Base-by-base conservation (phyloP, 2,888 invertebrate genomes). In the Odontomyia ornata region DNA sequence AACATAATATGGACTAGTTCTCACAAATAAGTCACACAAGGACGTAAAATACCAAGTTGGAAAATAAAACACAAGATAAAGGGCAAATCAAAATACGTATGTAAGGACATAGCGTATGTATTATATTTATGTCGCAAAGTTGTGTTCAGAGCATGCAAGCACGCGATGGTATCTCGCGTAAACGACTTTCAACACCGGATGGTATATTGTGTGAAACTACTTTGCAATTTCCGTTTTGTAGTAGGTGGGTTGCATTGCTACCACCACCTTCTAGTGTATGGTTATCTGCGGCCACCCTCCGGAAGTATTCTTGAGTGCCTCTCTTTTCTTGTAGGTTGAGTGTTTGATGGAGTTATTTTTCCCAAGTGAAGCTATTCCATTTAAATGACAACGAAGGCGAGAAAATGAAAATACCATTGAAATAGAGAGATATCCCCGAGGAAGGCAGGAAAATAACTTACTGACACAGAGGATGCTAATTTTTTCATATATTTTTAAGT, bases 111-210 rank as follows among this genome's bases (percentile, higher is more conserved):
- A 4, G 60, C 25, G 60, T 21, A 25, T 23, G 25, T 60, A n/a
- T 56, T 18, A 18, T 18, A 18, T 60, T 60, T 25, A 60, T 60
- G 60, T 25, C 25, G 60, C 60, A 60, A n/a, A 25, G 28, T 21
- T 18, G 65, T n/a, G n/a, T 36, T 36, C 65, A 21, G 4, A 13
- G 27, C 75, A 65, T 76, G 76, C 52, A 65, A 65, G 64, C 76
- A 73, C 75, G 75, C 75, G 78, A 78, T 78, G 28, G 56, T 78
- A 78, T 78, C 78, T 69, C 69, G 69, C 69, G 72, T 78, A 72
- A 75, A 57, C 69, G 67, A 69, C 75, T 75, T 69, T 76, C 77
- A 76, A 56, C 60, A 60, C 76, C 78, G 77, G 76, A 77, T 75
- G 75, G 69, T 78, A 18, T 60, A 77, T 76, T 76, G 67, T 78